A percentile compares a stretch with the other conserved stretches of the same genome.
Evolutionary conservation across 2,113 vertebrate species (phyloP).

Genomic region (Poeciliopsis turrubarensis): DNA sequence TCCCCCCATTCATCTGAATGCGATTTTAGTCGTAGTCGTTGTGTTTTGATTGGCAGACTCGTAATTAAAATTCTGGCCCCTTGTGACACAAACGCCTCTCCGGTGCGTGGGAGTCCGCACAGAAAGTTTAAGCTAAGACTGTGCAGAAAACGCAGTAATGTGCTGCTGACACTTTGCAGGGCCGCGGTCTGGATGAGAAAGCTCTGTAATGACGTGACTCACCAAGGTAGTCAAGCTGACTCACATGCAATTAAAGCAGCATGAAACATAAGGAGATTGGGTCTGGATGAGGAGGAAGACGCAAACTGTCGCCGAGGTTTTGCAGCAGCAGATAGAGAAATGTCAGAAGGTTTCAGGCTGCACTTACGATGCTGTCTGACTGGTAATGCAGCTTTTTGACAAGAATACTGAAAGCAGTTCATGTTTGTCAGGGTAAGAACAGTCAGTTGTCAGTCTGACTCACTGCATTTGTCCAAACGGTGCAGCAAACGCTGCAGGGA

Average conservation of each 20-base stretch:
- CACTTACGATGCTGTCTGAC: not conserved
- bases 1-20: slow-evolving; percentile 18
- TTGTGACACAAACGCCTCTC: slow-evolving; percentile 18
- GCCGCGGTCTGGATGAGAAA: slow-evolving; percentile 41
- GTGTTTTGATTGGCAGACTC: slow-evolving; percentile 52
- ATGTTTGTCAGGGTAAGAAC: not conserved
- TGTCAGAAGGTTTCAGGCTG: not conserved
- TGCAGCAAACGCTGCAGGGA: not conserved
- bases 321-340: slow-evolving; percentile 10
- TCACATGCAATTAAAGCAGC: slow-evolving; percentile 64
- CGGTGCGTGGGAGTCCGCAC: slow-evolving; percentile 12
- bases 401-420: not conserved
- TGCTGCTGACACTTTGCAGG: slow-evolving; percentile 40
- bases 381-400: not conserved
- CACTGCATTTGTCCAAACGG: not conserved
- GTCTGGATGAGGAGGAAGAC: slow-evolving; percentile 12
- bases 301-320: slow-evolving; percentile 22
- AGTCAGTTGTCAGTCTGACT: not conserved
- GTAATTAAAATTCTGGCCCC: slow-evolving; percentile 49
- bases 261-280: slow-evolving; percentile 41
- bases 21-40: slow-evolving; percentile 6
- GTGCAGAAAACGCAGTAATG: slow-evolving; percentile 44
- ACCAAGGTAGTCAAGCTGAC: slow-evolving; percentile 62
- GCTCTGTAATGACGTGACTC: slow-evolving; percentile 54
- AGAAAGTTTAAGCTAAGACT: slow-evolving; percentile 30